These are phyloP conservation scores for Amphimallon solstitiale DNA, from an alignment of 2,888 invertebrate species.

Conservation along the genomic window DNA sequence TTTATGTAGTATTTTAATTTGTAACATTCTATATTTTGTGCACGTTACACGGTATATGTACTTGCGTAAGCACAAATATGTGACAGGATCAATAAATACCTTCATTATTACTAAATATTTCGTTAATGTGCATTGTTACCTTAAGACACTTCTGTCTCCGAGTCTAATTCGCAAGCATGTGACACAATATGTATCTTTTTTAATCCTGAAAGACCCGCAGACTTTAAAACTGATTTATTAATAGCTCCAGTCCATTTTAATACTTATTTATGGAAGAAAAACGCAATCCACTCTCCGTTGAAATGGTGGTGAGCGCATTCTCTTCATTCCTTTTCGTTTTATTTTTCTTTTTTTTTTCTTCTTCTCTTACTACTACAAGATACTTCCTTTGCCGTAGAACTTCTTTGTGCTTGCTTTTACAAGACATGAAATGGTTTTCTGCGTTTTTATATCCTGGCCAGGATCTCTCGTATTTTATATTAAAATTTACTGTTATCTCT, in stretches of 20 bases:
- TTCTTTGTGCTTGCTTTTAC: conserved; percentile 24
- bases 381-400: conserved; percentile 18
- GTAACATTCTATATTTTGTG: too few relatives aligned
- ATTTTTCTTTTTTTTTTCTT: conserved; percentile 16
- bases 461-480: conserved; percentile 30
- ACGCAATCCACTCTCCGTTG: conserved; percentile 23
- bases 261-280: conserved; percentile 35
- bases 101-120: too few relatives aligned
- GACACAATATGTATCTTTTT: too few relatives aligned
- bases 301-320: conserved; percentile 13
- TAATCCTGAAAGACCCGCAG: not conserved
- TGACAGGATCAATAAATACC: too few relatives aligned
- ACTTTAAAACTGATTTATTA: conserved; percentile 36
- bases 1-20: too few relatives aligned
- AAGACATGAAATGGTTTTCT: conserved; percentile 28
- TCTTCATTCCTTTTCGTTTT: conserved; percentile 20
- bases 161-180: too few relatives aligned
- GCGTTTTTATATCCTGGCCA: conserved; percentile 15
- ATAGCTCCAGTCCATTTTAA: conserved; percentile 16
- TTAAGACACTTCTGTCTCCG: too few relatives aligned
- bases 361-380: conserved; percentile 4
- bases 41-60: too few relatives aligned
- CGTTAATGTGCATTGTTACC: too few relatives aligned
- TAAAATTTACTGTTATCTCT: conserved; percentile 33
- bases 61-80: too few relatives aligned